phyloP scores from a whole-genome alignment of 2,797 vertebrate species.

The Gymnothorax javanicus region DNA sequence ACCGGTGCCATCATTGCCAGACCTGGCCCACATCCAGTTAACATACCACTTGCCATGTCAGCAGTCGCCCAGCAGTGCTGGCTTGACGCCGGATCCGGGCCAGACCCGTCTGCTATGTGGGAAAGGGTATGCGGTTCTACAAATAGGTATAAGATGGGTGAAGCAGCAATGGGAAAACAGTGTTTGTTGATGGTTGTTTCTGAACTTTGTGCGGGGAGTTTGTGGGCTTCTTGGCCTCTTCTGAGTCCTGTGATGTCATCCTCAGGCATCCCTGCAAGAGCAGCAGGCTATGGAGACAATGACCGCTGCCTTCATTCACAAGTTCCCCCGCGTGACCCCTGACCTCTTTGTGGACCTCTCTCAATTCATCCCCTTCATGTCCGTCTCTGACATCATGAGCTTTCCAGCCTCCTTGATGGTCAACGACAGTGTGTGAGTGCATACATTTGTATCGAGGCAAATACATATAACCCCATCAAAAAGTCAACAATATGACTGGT shows the following conservation, averaged over 20 bases:
- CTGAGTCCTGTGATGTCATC: slow-evolving; percentile 40
- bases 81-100: no score
- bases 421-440: slow-evolving; percentile 87
- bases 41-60: no score
- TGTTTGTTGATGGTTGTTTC: neutral
- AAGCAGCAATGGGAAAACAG: neutral
- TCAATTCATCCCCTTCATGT: slow-evolving; percentile 90
- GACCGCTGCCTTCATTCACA: slow-evolving; percentile 84
- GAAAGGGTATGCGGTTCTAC: neutral
- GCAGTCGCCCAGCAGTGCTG: no score
- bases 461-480: neutral
- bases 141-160: neutral
- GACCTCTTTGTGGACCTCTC: slow-evolving; percentile 87
- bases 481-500: slow-evolving; percentile 8
- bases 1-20: no score
- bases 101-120: no score
- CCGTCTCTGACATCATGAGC: slow-evolving; percentile 84
- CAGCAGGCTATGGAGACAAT: slow-evolving; percentile 83
- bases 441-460: neutral
- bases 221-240: slow-evolving; percentile 1
- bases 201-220: neutral
- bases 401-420: slow-evolving; percentile 83
- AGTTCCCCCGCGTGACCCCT: slow-evolving; percentile 82
- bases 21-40: no score
- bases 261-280: slow-evolving; percentile 78